Base-by-base conservation (phyloP, 2,797 vertebrate genomes). In the Zonotrichia albicollis region DNA sequence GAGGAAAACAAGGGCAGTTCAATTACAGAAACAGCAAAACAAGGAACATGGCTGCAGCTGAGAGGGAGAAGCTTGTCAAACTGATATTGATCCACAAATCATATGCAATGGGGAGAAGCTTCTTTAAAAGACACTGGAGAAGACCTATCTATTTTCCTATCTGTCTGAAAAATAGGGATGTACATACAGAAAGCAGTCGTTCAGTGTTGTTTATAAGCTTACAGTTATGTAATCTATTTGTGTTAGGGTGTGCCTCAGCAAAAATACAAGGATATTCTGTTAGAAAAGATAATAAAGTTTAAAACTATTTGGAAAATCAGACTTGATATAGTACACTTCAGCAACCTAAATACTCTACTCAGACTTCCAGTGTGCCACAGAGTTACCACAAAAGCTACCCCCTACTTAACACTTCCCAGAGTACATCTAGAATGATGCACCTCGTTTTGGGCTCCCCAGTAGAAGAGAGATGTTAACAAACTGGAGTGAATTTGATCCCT, bases 381-480 rank as follows among this genome's bases (percentile, higher is more conserved):
- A 82, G 1, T 16, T 16, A 27, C 27, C 46, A 62, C 40, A 66
- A 36, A 77, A 68, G 15, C 29, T 32, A 20, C 16, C 3, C 9
- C 8, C 12, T 51, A 16, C 17, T 25, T 42, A 7, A 13, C 36
- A 50, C 16, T 77, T 17, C 43, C 34, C 43, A 27, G 30, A 38
- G 21, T 40, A 11, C 11, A 17, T 21, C 19, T 19, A 65, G 32
- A 85, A 42, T 25, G 57, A 58, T 0, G 38, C 21, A 42, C 43
- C 11, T 5, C 0, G 0, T 8, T 61, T 60, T 1, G 43, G 61
- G 46, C 13, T 58, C 5, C 21, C 32, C 57, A n/a, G 15, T 20
- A 16, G 30, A 61, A 54, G n/a, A 71, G 30, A 42, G n/a, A 20
- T 42, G 30, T 14, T 32, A 57, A 29, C 43, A 46, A 75, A 65